Evolutionary conservation across 2,797 vertebrate species (phyloP).

Genomic region (Ambastaia sidthimunki): DNA sequence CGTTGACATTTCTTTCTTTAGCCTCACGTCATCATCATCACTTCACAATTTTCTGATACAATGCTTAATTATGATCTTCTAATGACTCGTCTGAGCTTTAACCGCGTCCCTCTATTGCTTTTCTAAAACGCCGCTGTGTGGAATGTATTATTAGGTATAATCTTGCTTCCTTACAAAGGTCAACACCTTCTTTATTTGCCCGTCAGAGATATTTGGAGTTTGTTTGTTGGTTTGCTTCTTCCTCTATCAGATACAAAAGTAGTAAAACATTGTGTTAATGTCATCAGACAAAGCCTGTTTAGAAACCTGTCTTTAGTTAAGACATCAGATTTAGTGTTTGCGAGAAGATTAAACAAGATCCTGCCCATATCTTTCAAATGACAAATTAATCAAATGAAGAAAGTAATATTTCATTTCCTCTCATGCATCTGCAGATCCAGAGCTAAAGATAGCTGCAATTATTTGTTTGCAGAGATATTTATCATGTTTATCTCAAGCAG

Average conservation of each 20-base stretch:
- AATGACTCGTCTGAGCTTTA: conserved; percentile 11
- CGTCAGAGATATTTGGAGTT: conserved; percentile 10
- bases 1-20: background rate
- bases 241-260: conserved; percentile 14
- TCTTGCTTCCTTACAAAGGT: background rate
- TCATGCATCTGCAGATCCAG: conserved; percentile 4
- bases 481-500: conserved; percentile 16
- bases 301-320: conserved; percentile 40
- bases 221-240: conserved; percentile 16
- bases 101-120: background rate
- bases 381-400: conserved; percentile 35
- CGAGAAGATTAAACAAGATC: conserved; percentile 31
- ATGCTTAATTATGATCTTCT: conserved; percentile 6
- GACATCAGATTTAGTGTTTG: conserved; percentile 34
- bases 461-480: conserved; percentile 18
- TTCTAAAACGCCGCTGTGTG: background rate
- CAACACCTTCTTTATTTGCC: background rate
- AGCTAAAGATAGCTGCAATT: background rate
- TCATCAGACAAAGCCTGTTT: conserved; percentile 37
- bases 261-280: conserved; percentile 35
- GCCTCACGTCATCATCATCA: background rate
- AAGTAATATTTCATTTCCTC: conserved; percentile 20
- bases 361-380: conserved; percentile 12
- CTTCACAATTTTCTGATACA: conserved; percentile 7
- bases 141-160: conserved; percentile 13